Evolutionary conservation across 2,797 vertebrate species (phyloP).

Genomic region (Lophius americanus): DNA sequence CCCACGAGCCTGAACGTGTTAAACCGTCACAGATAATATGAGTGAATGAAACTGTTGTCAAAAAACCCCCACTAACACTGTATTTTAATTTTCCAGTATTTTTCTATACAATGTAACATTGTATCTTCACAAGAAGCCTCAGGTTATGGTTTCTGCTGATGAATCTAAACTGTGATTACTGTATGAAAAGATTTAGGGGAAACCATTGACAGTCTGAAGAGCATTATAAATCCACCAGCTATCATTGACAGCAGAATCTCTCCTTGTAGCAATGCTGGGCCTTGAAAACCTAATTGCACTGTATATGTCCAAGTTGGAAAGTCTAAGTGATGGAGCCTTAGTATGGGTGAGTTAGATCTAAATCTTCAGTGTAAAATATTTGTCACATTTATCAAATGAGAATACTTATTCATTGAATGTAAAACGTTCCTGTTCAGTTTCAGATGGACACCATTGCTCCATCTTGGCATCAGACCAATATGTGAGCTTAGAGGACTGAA

Average conservation of each 20-base stretch:
- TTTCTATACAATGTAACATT: too few relatives aligned
- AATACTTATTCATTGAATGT: background rate
- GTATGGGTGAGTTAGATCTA: conserved; percentile 21
- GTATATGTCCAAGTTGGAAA: conserved; percentile 32
- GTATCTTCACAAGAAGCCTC: too few relatives aligned
- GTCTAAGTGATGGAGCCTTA: conserved; percentile 31
- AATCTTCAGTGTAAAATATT: conserved; percentile 35
- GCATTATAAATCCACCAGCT: conserved; percentile 48
- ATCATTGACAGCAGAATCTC: conserved; percentile 51
- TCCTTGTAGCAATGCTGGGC: conserved; percentile 35
- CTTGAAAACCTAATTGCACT: conserved; percentile 57
- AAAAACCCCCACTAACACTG: too few relatives aligned
- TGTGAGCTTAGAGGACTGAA: conserved; percentile 23
- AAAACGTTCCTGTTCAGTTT: conserved; percentile 17
- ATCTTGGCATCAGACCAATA: conserved; percentile 17
- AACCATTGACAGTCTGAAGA: conserved; percentile 27
- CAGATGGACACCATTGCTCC: conserved; percentile 20
- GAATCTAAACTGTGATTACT: conserved; percentile 16
- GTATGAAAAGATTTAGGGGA: conserved; percentile 32
- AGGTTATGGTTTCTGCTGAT: too few relatives aligned
- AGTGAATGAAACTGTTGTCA: too few relatives aligned
- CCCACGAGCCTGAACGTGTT: too few relatives aligned
- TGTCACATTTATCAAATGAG: conserved; percentile 31
- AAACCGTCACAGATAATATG: too few relatives aligned
- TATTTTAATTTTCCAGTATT: too few relatives aligned